phyloP scores from a whole-genome alignment of 2,797 vertebrate species.

The Poeciliopsis paucimaculata region DNA sequence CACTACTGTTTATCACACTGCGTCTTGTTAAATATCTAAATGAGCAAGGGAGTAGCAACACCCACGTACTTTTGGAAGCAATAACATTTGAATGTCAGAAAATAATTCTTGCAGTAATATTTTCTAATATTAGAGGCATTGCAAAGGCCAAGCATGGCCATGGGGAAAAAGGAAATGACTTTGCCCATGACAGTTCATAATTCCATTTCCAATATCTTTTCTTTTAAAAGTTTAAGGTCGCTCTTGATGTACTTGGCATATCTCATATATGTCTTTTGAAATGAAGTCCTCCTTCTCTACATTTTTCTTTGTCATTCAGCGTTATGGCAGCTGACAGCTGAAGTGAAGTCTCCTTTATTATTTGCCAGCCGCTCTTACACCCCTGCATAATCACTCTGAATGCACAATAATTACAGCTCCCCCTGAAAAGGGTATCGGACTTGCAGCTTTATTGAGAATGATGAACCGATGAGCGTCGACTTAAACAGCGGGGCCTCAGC shows the following conservation, averaged over 20 bases:
- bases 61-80: constrained; percentile 56
- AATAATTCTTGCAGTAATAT: constrained; percentile 80
- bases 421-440: constrained; percentile 46
- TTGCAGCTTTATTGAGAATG: constrained; percentile 50
- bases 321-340: constrained; percentile 62
- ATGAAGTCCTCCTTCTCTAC: constrained; percentile 32
- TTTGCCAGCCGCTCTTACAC: constrained; percentile 49
- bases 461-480: constrained; percentile 44
- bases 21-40: constrained; percentile 47
- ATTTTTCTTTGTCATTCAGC: constrained; percentile 54
- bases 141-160: constrained; percentile 79
- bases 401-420: constrained; percentile 64
- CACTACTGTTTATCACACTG: constrained; percentile 24
- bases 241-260: constrained; percentile 60
- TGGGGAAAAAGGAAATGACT: constrained; percentile 76
- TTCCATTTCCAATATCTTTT: constrained; percentile 78
- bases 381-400: constrained; percentile 63
- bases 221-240: constrained; percentile 76
- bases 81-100: constrained; percentile 85
- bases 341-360: constrained; percentile 69
- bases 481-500: constrained; percentile 36
- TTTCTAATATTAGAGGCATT: constrained; percentile 79
- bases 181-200: constrained; percentile 77
- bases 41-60: constrained; percentile 47
- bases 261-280: constrained; percentile 64